phyloP scores from a whole-genome alignment of 2,797 vertebrate species.

The Parotocinclus haroldoi region DNA sequence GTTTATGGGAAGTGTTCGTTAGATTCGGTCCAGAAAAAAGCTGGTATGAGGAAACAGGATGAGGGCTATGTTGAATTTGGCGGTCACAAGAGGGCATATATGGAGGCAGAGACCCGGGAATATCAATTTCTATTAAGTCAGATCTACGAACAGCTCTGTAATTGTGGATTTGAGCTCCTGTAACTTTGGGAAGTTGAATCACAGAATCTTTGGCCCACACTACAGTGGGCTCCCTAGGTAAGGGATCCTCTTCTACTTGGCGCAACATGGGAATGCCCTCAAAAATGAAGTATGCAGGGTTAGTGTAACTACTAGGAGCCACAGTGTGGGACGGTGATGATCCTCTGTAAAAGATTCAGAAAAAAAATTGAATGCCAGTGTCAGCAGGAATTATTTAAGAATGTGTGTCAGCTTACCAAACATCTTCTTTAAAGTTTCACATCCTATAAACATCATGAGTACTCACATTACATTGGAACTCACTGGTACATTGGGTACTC shows the following conservation, averaged over 20 bases:
- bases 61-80: slow-evolving; percentile 42
- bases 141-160: slow-evolving; percentile 63
- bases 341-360: slow-evolving; percentile 53
- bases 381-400: not conserved
- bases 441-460: slow-evolving; percentile 3
- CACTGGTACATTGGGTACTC: slow-evolving; percentile 47
- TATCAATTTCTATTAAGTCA: slow-evolving; percentile 80
- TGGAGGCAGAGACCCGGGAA: slow-evolving; percentile 66
- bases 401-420: not conserved
- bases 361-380: slow-evolving; percentile 4
- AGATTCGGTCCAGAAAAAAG: slow-evolving; percentile 70
- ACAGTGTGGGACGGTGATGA: slow-evolving; percentile 55
- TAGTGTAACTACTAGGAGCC: slow-evolving; percentile 76
- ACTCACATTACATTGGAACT: too few species aligned
- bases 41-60: slow-evolving; percentile 70
- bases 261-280: slow-evolving; percentile 70
- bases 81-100: slow-evolving; percentile 58
- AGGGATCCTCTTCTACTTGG: slow-evolving; percentile 55
- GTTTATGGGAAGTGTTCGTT: slow-evolving; percentile 53
- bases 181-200: slow-evolving; percentile 74
- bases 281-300: slow-evolving; percentile 81
- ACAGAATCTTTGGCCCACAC: slow-evolving; percentile 68
- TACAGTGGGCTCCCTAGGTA: slow-evolving; percentile 61
- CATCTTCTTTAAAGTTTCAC: not conserved
- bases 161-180: slow-evolving; percentile 59